Base-by-base conservation (phyloP, 2,113 vertebrate species). In the Sakesphorus luctuosus region DNA sequence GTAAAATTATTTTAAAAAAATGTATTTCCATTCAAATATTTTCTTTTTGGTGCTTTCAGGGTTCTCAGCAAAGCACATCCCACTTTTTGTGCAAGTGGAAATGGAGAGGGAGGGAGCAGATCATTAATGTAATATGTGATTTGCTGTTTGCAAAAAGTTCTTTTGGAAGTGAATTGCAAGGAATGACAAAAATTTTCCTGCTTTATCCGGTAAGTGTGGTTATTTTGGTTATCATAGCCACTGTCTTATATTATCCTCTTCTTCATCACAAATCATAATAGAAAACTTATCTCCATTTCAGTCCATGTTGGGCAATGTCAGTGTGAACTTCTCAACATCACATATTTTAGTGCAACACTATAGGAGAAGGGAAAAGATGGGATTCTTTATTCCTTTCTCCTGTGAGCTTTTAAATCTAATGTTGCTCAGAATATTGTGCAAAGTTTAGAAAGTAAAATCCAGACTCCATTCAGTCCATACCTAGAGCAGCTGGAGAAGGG, bases 341-440 rank as follows among this genome's bases (percentile, higher is more conserved):
- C 29, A 63, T 2, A 3, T 43, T 62, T n/a, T 9, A 24, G 5
- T n/a, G 29, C 61, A 80, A 12, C 84, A 47, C 7, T 38, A 10
- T 7, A 65, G 13, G 18, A n/a, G 38, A 77, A 87, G 21, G 38
- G 25, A 59, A 84, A 20, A 40, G 66, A 84, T 3, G 15, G 15
- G 5, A 35, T 71, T 71, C 26, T 56, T 63, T 53, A 3, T 6
- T 80, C 31, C 6, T 78, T 84, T 66, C 10, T 53, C 17, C 11
- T 6, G 3, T 0, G 5, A 49, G 2, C 1, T 61, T 61, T 80
- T 49, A 49, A 2, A 15, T 28, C 25, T 21, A 7, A 3, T 46
- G 89, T 74, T 61, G 1, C 38, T 82, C 44, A 38, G 24, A 56
- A 26, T 58, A 16, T 56, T 21, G 29, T 7, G 7, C 9, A 18